Evolutionary conservation across 2,113 vertebrate genomes (phyloP).

Genomic region (Sorex araneus): DNA sequence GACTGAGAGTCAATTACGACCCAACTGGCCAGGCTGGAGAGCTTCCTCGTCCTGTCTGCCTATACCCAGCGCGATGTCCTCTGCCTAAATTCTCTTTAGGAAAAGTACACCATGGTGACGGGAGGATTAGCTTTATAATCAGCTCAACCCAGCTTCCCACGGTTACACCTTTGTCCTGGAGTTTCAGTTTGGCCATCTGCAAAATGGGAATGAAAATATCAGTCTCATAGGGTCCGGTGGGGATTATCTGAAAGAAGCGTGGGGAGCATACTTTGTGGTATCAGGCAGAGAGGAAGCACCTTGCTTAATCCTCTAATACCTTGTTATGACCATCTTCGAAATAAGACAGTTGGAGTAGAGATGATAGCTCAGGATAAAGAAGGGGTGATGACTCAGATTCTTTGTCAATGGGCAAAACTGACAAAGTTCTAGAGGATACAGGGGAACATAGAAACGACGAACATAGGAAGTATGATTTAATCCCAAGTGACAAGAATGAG

Average conservation of each 20-base stretch:
- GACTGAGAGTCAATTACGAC: background rate
- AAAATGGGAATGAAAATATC: constrained; percentile 26
- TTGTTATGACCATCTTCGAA: background rate
- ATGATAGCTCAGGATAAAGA: background rate
- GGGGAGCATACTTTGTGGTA: background rate
- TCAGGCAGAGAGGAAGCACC: background rate
- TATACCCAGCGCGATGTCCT: fast-evolving
- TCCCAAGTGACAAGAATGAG: background rate
- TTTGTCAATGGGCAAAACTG: background rate
- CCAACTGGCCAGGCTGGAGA: background rate
- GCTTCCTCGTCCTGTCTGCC: background rate
- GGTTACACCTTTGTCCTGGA: background rate
- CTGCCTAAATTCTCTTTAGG: background rate
- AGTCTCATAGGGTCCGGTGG: background rate
- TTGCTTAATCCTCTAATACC: background rate
- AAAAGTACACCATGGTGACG: background rate
- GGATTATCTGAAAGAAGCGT: background rate
- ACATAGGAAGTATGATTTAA: background rate
- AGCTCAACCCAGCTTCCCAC: background rate
- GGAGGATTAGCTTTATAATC: background rate
- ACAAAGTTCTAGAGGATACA: background rate
- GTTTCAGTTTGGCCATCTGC: background rate
- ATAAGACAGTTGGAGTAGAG: background rate
- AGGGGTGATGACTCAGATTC: background rate
- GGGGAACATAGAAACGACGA: background rate